Conservation (phyloP, 1,140 invertebrate species). For the Aphelinus atriplicis region DNA sequence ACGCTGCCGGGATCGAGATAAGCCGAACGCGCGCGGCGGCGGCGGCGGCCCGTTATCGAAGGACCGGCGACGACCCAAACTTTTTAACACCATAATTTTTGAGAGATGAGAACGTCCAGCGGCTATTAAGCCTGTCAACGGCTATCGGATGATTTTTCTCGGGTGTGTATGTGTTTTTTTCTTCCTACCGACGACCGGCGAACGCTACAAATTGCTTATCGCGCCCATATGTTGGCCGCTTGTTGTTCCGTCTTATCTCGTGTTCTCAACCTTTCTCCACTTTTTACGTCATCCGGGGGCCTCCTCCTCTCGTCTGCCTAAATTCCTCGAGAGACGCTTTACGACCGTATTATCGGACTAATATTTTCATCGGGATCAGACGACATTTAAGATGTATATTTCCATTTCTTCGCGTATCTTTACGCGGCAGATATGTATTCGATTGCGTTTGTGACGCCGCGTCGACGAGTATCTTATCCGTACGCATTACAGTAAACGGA, state of each 20-base stretch:
- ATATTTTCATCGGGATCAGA: too few species aligned
- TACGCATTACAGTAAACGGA: too few species aligned
- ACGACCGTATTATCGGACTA: too few species aligned
- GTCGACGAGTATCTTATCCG: too few species aligned
- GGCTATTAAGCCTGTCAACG: neutral
- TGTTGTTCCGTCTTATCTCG: slow-evolving; percentile 48
- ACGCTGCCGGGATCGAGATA: neutral
- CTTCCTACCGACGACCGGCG: slow-evolving; percentile 37
- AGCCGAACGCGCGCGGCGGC: too few species aligned
- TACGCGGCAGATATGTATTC: too few species aligned
- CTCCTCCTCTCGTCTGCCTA: too few species aligned
- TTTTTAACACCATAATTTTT: neutral
- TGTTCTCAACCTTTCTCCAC: slow-evolving; percentile 46
- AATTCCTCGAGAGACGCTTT: too few species aligned
- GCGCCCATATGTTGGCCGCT: slow-evolving; percentile 51
- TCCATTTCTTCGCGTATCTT: too few species aligned
- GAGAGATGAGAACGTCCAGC: too few species aligned
- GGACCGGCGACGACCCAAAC: neutral
- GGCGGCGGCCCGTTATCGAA: slow-evolving; percentile 1
- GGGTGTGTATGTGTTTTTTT: slow-evolving; percentile 14
- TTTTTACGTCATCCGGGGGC: slow-evolving; percentile 45
- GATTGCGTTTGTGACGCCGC: too few species aligned
- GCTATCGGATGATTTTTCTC: slow-evolving; percentile 42
- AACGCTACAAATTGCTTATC: slow-evolving; percentile 66
- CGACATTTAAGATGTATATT: too few species aligned